These are phyloP conservation scores for Terebella lapidaria DNA, from an alignment of 2,888 invertebrate genomes.

Conservation along the genomic window DNA sequence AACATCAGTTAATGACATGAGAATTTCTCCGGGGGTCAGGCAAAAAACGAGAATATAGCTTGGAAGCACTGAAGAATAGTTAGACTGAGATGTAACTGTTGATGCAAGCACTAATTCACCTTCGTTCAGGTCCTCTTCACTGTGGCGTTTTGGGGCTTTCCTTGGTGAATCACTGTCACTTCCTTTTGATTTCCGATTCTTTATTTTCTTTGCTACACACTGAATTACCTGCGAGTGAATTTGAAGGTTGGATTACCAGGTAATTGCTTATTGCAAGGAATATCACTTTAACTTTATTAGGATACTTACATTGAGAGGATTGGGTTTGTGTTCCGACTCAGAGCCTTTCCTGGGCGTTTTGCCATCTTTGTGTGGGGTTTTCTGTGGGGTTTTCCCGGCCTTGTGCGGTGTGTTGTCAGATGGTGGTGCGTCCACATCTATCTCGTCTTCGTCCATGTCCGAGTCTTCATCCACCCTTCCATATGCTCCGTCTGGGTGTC, in stretches of 20 bases:
- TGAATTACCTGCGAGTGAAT: background rate
- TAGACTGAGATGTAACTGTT: no score
- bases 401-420: no score
- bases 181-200: background rate
- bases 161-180: background rate
- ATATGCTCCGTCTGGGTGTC: constrained; percentile 42
- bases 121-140: background rate
- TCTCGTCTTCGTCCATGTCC: background rate
- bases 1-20: no score
- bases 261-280: no score
- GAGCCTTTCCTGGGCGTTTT: no score
- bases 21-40: no score
- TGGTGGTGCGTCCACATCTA: constrained; percentile 1
- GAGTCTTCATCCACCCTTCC: background rate
- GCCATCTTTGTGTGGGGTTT: no score
- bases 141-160: background rate
- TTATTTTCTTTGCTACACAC: background rate
- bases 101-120: background rate
- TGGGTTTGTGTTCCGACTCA: background rate
- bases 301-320: constrained; percentile 1
- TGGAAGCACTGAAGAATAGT: no score
- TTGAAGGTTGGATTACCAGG: no score
- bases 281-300: no score
- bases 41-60: no score
- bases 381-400: no score